Percentiles rank a stretch among this genome's conserved stretches.
These are phyloP conservation scores for Proteles cristata DNA, from an alignment of 2,113 vertebrate species.

Conservation along the genomic window DNA sequence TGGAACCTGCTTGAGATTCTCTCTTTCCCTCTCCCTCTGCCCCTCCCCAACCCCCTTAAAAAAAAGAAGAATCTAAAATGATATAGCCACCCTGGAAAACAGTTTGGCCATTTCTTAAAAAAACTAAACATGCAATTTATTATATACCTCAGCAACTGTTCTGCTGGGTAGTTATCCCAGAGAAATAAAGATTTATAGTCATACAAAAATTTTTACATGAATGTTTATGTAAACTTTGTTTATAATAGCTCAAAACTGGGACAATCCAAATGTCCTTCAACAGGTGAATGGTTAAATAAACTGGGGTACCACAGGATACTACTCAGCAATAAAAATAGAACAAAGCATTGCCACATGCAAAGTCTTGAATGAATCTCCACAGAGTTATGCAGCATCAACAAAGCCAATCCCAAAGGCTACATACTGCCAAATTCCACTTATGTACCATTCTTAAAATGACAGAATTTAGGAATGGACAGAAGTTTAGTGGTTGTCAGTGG, in stretches of 20 bases:
- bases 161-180: background rate
- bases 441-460: background rate
- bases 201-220: background rate
- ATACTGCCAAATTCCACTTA: background rate
- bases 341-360: background rate
- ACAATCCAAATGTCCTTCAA: background rate
- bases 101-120: background rate
- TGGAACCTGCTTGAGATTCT: too few species aligned
- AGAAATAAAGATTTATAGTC: background rate
- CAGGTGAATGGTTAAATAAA: background rate
- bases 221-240: background rate
- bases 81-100: background rate
- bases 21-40: too few species aligned
- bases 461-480: background rate
- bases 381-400: background rate
- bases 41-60: too few species aligned
- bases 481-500: background rate
- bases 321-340: background rate
- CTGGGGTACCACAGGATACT: background rate
- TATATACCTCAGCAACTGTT: background rate
- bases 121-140: background rate
- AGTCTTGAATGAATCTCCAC: background rate
- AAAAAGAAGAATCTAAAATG: background rate
- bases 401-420: background rate
- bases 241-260: background rate